A percentile compares a stretch with the other conserved stretches of the same genome.
Conservation (phyloP, 2,797 vertebrate genomes). For the Scleropages formosus region DNA sequence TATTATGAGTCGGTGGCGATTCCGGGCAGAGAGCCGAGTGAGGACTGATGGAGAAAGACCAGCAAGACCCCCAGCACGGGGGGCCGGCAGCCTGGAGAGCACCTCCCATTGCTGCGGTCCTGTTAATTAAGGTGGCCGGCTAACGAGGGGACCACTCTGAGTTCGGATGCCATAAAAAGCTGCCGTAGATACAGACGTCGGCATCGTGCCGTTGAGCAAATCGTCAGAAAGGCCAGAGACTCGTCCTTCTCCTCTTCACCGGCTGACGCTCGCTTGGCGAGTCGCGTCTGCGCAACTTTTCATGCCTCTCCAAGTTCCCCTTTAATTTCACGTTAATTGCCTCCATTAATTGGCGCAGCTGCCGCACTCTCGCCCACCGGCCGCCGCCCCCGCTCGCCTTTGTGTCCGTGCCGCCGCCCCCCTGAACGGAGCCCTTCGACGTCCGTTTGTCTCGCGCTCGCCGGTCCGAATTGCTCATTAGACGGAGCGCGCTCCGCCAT, state of each 20-base stretch:
- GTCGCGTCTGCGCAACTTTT: slow-evolving; percentile 37
- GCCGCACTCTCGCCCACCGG: slow-evolving; percentile 30
- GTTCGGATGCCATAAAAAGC: slow-evolving; percentile 31
- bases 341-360: slow-evolving; percentile 46
- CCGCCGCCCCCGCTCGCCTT: slow-evolving; percentile 33
- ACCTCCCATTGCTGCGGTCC: slow-evolving; percentile 39
- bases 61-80: slow-evolving; percentile 18
- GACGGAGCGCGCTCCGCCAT: slow-evolving; percentile 41
- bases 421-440: slow-evolving; percentile 1
- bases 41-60: slow-evolving; percentile 36
- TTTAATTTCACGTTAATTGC: slow-evolving; percentile 45
- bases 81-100: slow-evolving; percentile 33
- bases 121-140: slow-evolving; percentile 51
- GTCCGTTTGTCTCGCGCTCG: slow-evolving; percentile 1
- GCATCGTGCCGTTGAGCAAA: slow-evolving; percentile 35
- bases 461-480: slow-evolving; percentile 46
- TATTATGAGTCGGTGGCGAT: slow-evolving; percentile 6
- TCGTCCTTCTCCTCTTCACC: slow-evolving; percentile 23
- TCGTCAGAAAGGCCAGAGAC: slow-evolving; percentile 26
- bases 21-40: not conserved
- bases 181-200: slow-evolving; percentile 43
- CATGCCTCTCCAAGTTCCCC: slow-evolving; percentile 37
- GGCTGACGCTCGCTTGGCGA: slow-evolving; percentile 29
- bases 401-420: slow-evolving; percentile 15
- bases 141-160: slow-evolving; percentile 50